phyloP scores from a whole-genome alignment of 2,888 invertebrate genomes.

The Camptogramma bilineatum region DNA sequence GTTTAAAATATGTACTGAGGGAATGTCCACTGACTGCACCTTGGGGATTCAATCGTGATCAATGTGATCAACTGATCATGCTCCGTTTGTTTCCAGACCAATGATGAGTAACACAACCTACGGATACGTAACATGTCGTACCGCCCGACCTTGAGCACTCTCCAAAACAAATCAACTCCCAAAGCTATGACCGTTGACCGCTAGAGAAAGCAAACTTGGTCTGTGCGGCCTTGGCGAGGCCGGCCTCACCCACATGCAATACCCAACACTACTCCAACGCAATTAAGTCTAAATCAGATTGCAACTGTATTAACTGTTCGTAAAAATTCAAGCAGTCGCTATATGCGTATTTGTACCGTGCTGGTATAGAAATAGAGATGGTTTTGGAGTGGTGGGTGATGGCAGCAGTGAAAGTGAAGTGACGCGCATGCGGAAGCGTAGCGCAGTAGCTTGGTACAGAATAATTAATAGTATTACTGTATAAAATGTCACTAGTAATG shows the following conservation, averaged over 20 bases:
- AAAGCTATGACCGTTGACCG: conserved; percentile 74
- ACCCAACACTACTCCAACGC: conserved; percentile 48
- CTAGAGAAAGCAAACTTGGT: conserved; percentile 78
- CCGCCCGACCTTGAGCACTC: conserved; percentile 64
- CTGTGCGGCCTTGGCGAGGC: conserved; percentile 78
- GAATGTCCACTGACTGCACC: background rate
- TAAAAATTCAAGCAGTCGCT: conserved; percentile 48
- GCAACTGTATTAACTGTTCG: conserved; percentile 50
- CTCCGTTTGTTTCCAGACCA: too few relatives aligned
- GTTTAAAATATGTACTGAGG: too few relatives aligned
- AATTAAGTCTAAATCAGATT: conserved; percentile 55
- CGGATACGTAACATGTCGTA: conserved; percentile 31
- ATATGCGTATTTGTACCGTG: conserved; percentile 55
- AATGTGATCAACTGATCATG: too few relatives aligned
- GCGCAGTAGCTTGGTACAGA: conserved; percentile 60
- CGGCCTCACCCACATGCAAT: conserved; percentile 49
- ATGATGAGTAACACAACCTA: conserved; percentile 15
- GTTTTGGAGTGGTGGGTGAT: conserved; percentile 54
- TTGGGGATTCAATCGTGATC: too few relatives aligned
- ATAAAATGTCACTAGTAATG: conserved; percentile 8
- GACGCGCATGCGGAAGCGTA: conserved; percentile 76
- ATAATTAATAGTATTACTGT: conserved; percentile 1
- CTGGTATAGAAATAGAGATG: conserved; percentile 51
- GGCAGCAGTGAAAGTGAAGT: conserved; percentile 77
- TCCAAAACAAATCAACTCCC: conserved; percentile 55